Evolutionary conservation across 2,888 invertebrate species (phyloP).

Genomic region (Drosophila birchii): DNA sequence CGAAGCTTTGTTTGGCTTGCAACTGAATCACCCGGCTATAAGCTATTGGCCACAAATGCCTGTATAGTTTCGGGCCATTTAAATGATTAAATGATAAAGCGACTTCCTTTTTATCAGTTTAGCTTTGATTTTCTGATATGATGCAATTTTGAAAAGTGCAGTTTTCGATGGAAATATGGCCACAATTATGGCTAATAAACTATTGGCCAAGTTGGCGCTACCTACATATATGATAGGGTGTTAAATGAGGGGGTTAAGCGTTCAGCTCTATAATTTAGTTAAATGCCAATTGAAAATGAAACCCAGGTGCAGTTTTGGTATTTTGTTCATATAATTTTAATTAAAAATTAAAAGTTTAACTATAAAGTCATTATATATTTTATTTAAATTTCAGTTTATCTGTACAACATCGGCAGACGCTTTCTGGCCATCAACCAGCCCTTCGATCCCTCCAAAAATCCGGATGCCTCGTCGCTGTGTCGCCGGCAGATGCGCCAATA

Average conservation of each 20-base stretch:
- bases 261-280: conserved; percentile 8
- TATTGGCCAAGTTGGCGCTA: neutral
- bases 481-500: conserved; percentile 79
- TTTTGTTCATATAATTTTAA: too few species aligned
- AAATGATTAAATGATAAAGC: neutral
- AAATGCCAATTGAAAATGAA: conserved; percentile 1
- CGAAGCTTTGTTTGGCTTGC: conserved; percentile 2
- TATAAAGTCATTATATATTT: neutral
- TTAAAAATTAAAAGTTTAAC: neutral
- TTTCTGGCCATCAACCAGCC: conserved; percentile 80
- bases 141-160: neutral
- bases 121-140: neutral
- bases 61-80: neutral
- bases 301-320: neutral
- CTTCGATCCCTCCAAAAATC: conserved; percentile 81
- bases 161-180: conserved; percentile 1
- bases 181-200: conserved; percentile 3
- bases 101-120: conserved; percentile 8
- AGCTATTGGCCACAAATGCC: neutral
- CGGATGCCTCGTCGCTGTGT: conserved; percentile 77
- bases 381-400: conserved; percentile 72
- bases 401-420: conserved; percentile 79
- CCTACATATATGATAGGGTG: neutral
- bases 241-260: conserved; percentile 6
- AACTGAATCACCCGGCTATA: conserved; percentile 6